Conservation (phyloP, 2,888 invertebrate genomes). For the Lottia gigantea region DNA sequence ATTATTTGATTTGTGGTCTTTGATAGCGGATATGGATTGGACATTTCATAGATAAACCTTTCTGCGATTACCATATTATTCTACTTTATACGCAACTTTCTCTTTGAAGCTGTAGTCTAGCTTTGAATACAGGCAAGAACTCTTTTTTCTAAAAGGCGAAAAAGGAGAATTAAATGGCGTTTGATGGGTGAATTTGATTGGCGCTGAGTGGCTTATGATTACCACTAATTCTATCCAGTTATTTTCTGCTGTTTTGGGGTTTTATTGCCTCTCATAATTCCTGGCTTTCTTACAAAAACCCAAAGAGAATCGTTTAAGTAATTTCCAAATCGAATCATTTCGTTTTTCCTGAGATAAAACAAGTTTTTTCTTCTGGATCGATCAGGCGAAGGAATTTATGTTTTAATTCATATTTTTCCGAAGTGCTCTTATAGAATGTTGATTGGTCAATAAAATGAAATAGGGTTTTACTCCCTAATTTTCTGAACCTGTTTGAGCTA, state of each 20-base stretch:
- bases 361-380: too few relatives aligned
- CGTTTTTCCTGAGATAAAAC: too few relatives aligned
- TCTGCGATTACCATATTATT: constrained; percentile 1
- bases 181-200: not conserved
- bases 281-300: not conserved
- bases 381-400: too few relatives aligned
- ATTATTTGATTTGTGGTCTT: constrained; percentile 7
- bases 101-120: constrained; percentile 4
- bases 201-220: constrained; percentile 9
- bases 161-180: constrained; percentile 9
- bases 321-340: too few relatives aligned
- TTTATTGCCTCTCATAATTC: constrained; percentile 1
- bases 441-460: too few relatives aligned
- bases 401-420: too few relatives aligned
- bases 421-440: too few relatives aligned
- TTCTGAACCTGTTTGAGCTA: too few relatives aligned
- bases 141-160: constrained; percentile 3
- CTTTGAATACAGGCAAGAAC: constrained; percentile 1
- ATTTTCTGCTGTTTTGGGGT: not conserved
- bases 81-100: constrained; percentile 1
- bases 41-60: not conserved
- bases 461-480: too few relatives aligned
- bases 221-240: not conserved
- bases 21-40: not conserved
- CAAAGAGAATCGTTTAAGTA: too few relatives aligned